Conservation (phyloP, 30 jellyfish, hydroid and myxozoan genomes). For the Nemopilema nomurai region DNA sequence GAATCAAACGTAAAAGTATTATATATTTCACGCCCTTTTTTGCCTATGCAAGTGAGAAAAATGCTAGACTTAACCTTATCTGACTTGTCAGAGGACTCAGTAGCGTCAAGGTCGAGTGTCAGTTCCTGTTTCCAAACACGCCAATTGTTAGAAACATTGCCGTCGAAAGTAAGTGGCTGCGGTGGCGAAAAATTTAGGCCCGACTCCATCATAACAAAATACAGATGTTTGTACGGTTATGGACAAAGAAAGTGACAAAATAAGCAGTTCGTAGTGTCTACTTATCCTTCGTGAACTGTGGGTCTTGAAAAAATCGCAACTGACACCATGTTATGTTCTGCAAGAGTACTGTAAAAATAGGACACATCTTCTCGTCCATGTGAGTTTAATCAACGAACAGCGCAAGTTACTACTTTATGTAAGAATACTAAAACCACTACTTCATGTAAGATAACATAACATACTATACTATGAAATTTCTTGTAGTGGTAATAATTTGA, state of each 20-base stretch:
- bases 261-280: background rate
- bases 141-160: slow-evolving; percentile 66
- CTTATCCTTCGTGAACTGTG: slow-evolving; percentile 36
- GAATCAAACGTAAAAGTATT: slow-evolving; percentile 41
- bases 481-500: background rate
- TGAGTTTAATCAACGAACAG: background rate
- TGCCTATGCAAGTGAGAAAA: slow-evolving; percentile 58
- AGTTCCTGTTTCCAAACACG: slow-evolving; percentile 45
- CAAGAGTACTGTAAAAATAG: background rate
- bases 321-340: slow-evolving; percentile 55
- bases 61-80: slow-evolving; percentile 59
- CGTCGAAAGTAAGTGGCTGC: slow-evolving; percentile 46
- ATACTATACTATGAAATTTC: background rate
- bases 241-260: slow-evolving; percentile 10
- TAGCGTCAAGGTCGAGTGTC: slow-evolving; percentile 55
- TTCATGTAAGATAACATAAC: background rate
- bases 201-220: slow-evolving; percentile 5
- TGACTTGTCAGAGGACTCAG: slow-evolving; percentile 53
- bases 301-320: slow-evolving; percentile 45
- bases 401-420: background rate
- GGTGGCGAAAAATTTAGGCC: slow-evolving; percentile 20
- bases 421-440: background rate
- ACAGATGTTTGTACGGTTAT: slow-evolving; percentile 17
- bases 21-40: slow-evolving; percentile 60
- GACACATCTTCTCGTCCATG: background rate